Base-by-base conservation (phyloP, 2,888 invertebrate genomes). In the Theretra japonica region DNA sequence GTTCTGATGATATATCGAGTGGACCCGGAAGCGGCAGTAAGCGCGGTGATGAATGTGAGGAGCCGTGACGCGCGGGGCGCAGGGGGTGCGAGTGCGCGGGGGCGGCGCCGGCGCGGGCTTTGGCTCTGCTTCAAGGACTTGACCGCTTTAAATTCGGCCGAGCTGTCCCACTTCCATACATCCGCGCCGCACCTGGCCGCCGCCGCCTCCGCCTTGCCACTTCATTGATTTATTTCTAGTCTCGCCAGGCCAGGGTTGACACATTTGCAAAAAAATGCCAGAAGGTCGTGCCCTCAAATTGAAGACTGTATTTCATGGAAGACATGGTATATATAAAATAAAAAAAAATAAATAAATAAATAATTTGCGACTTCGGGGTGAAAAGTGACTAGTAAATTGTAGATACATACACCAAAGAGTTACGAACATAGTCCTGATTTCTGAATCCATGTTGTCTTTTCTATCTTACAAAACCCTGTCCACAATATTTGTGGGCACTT, bases 91-190 rank as follows among this genome's bases (percentile, higher is more conserved):
- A 56, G 48, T 11, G 50, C 15, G 68, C 56, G 69, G n/a, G 23
- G 60, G 56, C 58, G 68, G n/a, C 65, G 70, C 75, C 75, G 72
- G 72, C 73, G 21, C 60, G 50, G 58, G 70, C 75, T 73, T 79
- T 80, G 80, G 81, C 79, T 70, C 65, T 30, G 70, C 23, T 73
- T 81, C 79, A 81, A 80, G 81, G 77, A 74, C 76, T 73, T 75
- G 80, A 78, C 79, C 80, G 78, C 73, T 75, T 76, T 76, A 76
- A 77, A 76, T 72, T 59, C 70, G 53, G 70, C 62, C 60, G 70
- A 71, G 72, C 74, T 75, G 75, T 73, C 57, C 41, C 57, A 48
- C 69, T 33, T 69, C 57, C 57, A 57, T 57, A 30, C 56, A 57
- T 57, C 69, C 57, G 25, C 48, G 41, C 58, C 71, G 65, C 65